Conservation (phyloP, 2,797 vertebrate genomes). For the Myotis planiceps region DNA sequence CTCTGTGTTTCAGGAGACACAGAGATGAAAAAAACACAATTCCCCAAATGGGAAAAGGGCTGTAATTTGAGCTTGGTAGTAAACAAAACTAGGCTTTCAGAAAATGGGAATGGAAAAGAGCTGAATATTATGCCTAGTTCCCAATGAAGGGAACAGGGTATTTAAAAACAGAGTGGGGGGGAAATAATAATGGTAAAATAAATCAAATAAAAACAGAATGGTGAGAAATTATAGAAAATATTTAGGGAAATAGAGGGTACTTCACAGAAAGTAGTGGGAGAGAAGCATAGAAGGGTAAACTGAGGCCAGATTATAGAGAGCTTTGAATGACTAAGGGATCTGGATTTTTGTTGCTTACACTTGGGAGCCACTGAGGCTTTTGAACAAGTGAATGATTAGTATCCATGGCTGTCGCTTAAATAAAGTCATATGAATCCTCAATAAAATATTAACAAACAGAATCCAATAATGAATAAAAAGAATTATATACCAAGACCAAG, state of each 20-base stretch:
- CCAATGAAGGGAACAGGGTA: neutral
- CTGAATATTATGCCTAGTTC: neutral
- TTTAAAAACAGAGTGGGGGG: neutral
- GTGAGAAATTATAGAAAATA: neutral
- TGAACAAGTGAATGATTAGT: neutral
- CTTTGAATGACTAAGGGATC: neutral
- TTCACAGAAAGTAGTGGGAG: neutral
- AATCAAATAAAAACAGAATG: no score
- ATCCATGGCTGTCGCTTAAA: neutral
- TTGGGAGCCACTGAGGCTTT: neutral
- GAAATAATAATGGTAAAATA: no score
- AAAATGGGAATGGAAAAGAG: neutral
- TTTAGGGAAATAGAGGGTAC: neutral
- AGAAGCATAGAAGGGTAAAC: neutral
- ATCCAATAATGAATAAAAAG: neutral
- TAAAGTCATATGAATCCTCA: neutral
- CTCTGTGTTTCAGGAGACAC: neutral
- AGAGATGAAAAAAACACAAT: neutral
- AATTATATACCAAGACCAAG: neutral
- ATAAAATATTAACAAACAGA: conserved; percentile 45
- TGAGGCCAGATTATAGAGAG: neutral
- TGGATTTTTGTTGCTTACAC: neutral
- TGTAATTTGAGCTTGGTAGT: neutral
- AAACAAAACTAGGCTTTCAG: conserved; percentile 5
- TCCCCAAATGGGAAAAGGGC: neutral